Evolutionary conservation across 2,888 invertebrate genomes (phyloP), one percentile per base, ranked within the genome.

Genomic region (Agrilus cyanescens): DNA sequence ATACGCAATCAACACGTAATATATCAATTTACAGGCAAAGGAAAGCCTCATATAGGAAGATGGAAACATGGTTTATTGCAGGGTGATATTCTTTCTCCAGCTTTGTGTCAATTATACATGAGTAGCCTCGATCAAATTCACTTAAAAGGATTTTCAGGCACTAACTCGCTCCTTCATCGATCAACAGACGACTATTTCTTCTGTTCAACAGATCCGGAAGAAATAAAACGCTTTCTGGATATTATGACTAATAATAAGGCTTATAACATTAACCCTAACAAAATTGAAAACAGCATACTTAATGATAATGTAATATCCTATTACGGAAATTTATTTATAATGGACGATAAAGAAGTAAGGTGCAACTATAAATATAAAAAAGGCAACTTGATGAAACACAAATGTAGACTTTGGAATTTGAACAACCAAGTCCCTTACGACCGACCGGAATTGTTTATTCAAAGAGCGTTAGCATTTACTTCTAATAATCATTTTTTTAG

Each of bases 111-210:
- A n/a, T 34, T 50, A 12, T 50, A 46, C 18, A 38, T 50, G 48
- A 46, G 48, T 16, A 38, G 43, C 12, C 10, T 41, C 12, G 50
- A 50, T 41, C 31, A 32, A 5, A 38, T 32, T 15, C 13, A 43
- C 32, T 38, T 50, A 16, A 29, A 29, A 2, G 12, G 30, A 10
- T 45, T 48, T 16, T 45, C 43, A n/a, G 46, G 46, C 34, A 10
- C 40, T 13, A 41, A 25, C 7, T 41, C 20, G 5, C 37, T 50
- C 16, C 6, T 50, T 15, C 50, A 50, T 33, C 32, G 50, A 10
- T 45, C 48, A 32, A 46, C 48, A 2, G 50, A 50, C 29, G 50
- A 50, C 35, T 50, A 50, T 36, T 40, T 50, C 12, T 50, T 50
- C 15, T 50, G 50, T 33, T 42, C 46, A 18, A 43, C 46, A 8